Percentiles rank a stretch among this genome's conserved stretches.
phyloP scores from a whole-genome alignment of 2,113 vertebrate species.

The Lagopus muta region DNA sequence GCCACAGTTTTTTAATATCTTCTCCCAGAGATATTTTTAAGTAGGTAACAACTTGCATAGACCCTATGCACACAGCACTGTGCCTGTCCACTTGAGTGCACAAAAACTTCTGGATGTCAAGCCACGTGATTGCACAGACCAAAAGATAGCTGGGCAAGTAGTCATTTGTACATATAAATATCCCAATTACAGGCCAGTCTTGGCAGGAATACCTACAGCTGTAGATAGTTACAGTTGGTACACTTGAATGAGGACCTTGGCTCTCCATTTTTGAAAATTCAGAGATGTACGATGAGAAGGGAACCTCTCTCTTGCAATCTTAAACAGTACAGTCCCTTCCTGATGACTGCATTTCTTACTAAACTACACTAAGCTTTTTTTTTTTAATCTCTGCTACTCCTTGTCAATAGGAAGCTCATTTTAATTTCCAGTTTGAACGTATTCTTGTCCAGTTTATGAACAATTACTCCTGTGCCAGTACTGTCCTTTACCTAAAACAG shows the following conservation, averaged over 20 bases:
- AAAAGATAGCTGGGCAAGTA: neutral
- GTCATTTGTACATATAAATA: conserved; percentile 40
- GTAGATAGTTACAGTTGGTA: neutral
- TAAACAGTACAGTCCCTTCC: neutral
- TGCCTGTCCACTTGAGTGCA: neutral
- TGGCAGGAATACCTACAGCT: neutral
- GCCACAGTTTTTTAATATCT: neutral
- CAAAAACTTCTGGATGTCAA: neutral
- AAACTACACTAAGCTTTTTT: neutral
- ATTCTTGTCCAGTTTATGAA: neutral
- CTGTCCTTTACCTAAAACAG: neutral
- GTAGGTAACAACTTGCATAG: neutral
- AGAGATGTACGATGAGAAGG: neutral
- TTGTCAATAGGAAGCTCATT: neutral
- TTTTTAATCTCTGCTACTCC: neutral
- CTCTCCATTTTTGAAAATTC: neutral
- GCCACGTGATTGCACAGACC: neutral
- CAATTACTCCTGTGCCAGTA: neutral
- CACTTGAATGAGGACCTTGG: neutral
- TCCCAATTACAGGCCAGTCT: neutral
- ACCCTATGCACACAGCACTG: neutral
- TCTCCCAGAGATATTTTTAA: neutral
- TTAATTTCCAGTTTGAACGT: neutral
- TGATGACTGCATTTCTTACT: neutral
- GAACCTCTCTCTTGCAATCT: neutral